A percentile compares a stretch with the other conserved stretches of the same genome.
phyloP scores from a whole-genome alignment of 2,113 vertebrate genomes.

The Chamaetylas fuelleborni region DNA sequence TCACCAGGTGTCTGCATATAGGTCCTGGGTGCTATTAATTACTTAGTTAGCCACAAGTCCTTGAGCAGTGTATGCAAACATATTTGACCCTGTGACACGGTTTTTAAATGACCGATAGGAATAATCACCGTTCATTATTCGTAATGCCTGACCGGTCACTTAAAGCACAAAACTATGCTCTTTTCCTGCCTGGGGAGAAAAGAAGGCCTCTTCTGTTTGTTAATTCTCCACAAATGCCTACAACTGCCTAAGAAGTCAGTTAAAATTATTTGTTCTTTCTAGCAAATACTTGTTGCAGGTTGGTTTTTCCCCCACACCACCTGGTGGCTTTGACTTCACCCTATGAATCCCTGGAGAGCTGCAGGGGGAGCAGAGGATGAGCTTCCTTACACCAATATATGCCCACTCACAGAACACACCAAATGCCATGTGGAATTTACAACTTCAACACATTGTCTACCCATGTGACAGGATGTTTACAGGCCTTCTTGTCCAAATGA shows the following conservation, averaged over 20 bases:
- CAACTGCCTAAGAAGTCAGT: background rate
- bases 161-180: background rate
- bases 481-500: background rate
- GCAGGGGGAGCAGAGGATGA: background rate
- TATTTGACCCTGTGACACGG: slow-evolving; percentile 32
- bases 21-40: background rate
- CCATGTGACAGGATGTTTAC: background rate
- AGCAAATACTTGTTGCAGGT: background rate
- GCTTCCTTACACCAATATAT: background rate
- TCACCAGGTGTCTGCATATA: slow-evolving; percentile 6
- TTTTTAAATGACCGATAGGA: background rate
- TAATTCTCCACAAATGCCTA: background rate
- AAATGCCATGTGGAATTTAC: background rate
- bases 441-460: background rate
- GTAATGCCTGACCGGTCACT: background rate
- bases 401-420: background rate
- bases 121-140: background rate
- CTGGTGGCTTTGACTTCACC: accelerated
- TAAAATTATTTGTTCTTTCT: background rate
- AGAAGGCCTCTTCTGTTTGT: background rate
- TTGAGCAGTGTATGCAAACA: slow-evolving; percentile 43
- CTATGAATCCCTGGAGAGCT: background rate
- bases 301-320: background rate
- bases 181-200: background rate
- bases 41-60: background rate